phyloP scores from a whole-genome alignment of 2,113 vertebrate genomes.

The Pteropus alecto region DNA sequence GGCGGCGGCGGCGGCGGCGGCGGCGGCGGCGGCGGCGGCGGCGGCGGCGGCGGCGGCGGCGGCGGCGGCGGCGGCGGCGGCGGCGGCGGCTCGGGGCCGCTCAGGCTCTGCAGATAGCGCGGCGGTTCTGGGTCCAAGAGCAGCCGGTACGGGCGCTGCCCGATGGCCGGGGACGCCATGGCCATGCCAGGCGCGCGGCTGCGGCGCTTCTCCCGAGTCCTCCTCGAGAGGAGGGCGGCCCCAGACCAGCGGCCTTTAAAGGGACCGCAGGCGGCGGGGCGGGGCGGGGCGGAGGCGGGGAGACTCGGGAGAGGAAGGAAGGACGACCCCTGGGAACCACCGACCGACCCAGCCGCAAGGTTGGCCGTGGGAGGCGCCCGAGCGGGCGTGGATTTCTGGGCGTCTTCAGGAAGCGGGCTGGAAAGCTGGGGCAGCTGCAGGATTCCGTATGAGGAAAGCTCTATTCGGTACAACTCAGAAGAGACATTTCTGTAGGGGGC shows the following conservation, averaged over 20 bases:
- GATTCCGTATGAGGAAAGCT: not conserved
- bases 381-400: not conserved
- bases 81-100: slow-evolving; percentile 56
- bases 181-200: not conserved
- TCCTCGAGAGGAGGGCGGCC: slow-evolving; percentile 51
- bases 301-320: slow-evolving; percentile 1
- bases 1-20: not conserved
- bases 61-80: not conserved
- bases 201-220: not conserved
- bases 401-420: not conserved
- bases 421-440: not conserved
- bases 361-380: not conserved
- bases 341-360: not conserved
- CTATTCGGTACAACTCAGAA: not conserved
- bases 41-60: not conserved
- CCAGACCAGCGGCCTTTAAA: slow-evolving; percentile 69
- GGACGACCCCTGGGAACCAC: not conserved
- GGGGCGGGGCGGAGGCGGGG: slow-evolving; percentile 64
- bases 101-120: slow-evolving; percentile 78
- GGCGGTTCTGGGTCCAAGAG: slow-evolving; percentile 82
- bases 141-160: slow-evolving; percentile 83
- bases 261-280: slow-evolving; percentile 59
- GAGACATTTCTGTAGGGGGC: not conserved
- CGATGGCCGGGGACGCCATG: slow-evolving; percentile 88
- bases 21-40: not conserved